Percentiles rank a stretch among this genome's conserved stretches.
Evolutionary conservation across 2,113 vertebrate species (phyloP).

Genomic region (Scopus umbretta): DNA sequence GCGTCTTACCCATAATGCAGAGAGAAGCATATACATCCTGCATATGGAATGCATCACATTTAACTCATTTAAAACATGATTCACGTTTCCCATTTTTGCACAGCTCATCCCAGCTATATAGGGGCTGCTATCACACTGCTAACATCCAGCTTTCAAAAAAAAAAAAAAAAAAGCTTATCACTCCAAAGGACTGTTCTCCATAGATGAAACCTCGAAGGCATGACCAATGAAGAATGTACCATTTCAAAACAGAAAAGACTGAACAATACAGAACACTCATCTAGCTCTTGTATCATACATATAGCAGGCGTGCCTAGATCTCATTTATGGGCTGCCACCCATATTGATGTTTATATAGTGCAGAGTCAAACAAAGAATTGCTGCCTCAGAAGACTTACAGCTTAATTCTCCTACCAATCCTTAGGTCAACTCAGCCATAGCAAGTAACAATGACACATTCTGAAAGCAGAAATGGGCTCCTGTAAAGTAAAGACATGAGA

Average conservation of each 20-base stretch:
- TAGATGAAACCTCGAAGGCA: neutral
- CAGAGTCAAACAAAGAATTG: constrained; percentile 5
- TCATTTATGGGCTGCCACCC: constrained; percentile 23
- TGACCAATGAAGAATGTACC: neutral
- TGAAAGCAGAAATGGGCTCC: neutral
- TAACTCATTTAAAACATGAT: neutral
- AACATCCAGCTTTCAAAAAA: neutral
- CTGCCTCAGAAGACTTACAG: neutral
- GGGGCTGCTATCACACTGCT: neutral
- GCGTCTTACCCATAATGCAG: neutral
- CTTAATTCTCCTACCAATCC: constrained; percentile 12
- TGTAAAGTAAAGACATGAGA: neutral
- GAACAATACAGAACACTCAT: neutral
- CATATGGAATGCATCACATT: constrained; percentile 24
- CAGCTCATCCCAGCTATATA: neutral
- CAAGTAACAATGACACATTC: neutral
- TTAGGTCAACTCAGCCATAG: neutral
- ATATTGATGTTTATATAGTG: constrained; percentile 7
- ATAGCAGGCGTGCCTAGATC: neutral
- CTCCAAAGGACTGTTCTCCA: neutral
- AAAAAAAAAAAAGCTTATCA: neutral
- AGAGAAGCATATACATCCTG: neutral
- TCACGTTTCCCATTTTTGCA: neutral
- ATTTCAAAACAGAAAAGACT: neutral
- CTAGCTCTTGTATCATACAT: neutral